A percentile compares a stretch with the other conserved stretches of the same genome.
Conservation (phyloP, 2,113 vertebrate genomes). For the Climacteris rufus region DNA sequence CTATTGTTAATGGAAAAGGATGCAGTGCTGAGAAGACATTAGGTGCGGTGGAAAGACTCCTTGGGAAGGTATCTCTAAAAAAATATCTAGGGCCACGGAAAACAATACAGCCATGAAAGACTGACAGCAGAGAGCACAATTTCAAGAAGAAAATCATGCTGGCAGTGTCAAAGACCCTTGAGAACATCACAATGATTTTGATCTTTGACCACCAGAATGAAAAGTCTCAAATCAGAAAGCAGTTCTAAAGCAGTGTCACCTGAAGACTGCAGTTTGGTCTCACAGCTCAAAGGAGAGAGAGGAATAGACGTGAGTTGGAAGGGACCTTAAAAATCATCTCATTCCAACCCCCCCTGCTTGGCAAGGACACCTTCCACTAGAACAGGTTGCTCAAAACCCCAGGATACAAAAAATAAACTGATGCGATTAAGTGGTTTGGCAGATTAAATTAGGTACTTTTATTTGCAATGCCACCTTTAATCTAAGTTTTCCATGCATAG, state of each 20-base stretch:
- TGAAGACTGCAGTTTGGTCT: background rate
- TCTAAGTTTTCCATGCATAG: background rate
- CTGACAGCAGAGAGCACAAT: background rate
- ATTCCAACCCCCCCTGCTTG: background rate
- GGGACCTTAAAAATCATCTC: background rate
- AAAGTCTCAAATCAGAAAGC: background rate
- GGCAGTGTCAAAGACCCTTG: background rate
- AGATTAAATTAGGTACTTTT: background rate
- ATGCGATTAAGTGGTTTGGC: background rate
- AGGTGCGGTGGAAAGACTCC: background rate
- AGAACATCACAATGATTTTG: background rate
- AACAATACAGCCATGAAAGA: background rate
- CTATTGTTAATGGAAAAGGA: background rate
- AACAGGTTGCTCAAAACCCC: background rate
- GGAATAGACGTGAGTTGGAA: background rate
- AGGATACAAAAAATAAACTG: background rate
- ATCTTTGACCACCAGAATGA: background rate
- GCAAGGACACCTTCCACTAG: background rate
- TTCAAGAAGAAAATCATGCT: background rate
- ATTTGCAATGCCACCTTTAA: background rate
- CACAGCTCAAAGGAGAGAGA: background rate
- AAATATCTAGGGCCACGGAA: background rate
- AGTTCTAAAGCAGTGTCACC: background rate
- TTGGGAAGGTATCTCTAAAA: background rate
- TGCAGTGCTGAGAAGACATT: background rate